Percentiles rank a stretch among this genome's conserved stretches.
These are phyloP conservation scores for Sardina pilchardus DNA, from an alignment of 2,113 vertebrate species.

Conservation along the genomic window DNA sequence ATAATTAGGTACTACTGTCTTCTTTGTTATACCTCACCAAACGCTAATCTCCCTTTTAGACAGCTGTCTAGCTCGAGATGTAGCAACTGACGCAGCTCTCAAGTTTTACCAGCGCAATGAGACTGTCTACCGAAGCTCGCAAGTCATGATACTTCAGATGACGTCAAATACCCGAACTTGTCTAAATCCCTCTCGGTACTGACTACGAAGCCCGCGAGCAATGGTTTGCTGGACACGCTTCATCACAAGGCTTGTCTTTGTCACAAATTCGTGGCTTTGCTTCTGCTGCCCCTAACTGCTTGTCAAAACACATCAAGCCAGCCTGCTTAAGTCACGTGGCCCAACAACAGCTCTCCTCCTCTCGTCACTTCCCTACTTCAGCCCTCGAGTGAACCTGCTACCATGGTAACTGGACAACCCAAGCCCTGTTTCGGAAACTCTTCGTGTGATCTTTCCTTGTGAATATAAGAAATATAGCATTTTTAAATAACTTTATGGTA, in stretches of 20 bases:
- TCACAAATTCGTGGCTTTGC: slow-evolving; percentile 13
- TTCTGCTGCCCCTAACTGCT: slow-evolving; percentile 56
- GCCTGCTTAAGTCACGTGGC: slow-evolving; percentile 70
- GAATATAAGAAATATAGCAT: too few relatives aligned
- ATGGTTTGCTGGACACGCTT: slow-evolving; percentile 17
- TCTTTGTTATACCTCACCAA: slow-evolving; percentile 6
- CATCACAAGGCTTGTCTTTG: slow-evolving; percentile 22
- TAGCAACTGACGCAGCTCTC: slow-evolving; percentile 24
- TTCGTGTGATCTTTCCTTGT: neutral
- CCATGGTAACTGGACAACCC: slow-evolving; percentile 65
- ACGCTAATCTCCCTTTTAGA: neutral
- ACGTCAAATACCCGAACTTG: slow-evolving; percentile 17
- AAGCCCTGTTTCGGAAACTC: neutral
- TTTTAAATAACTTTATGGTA: too few relatives aligned
- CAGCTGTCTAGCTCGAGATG: slow-evolving; percentile 13
- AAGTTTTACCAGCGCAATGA: slow-evolving; percentile 8
- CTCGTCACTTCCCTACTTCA: slow-evolving; percentile 65
- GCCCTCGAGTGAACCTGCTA: slow-evolving; percentile 61
- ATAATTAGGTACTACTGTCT: neutral
- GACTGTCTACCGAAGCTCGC: slow-evolving; percentile 1
- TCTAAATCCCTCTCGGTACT: slow-evolving; percentile 11
- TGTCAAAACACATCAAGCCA: slow-evolving; percentile 78
- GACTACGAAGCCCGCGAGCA: slow-evolving; percentile 4
- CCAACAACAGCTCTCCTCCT: slow-evolving; percentile 59
- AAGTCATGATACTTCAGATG: slow-evolving; percentile 14